phyloP scores from a whole-genome alignment of 2,113 vertebrate genomes.

The Thymallus thymallus region DNA sequence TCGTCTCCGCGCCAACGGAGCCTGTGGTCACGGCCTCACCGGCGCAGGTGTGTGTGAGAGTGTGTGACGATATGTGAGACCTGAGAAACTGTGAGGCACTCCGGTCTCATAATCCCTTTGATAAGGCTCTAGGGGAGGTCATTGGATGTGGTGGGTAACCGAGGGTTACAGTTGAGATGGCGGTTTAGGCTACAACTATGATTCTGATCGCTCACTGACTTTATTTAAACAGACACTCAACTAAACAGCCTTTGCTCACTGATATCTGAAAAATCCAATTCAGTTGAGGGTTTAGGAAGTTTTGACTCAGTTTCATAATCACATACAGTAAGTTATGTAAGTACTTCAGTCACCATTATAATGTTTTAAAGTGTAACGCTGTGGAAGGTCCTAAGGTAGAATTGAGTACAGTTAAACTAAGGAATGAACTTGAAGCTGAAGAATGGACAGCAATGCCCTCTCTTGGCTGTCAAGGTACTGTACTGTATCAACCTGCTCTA shows the following conservation, averaged over 20 bases:
- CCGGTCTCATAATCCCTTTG: conserved; percentile 74
- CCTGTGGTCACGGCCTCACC: conserved; percentile 53
- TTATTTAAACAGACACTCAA: conserved; percentile 42
- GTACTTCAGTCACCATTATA: no score
- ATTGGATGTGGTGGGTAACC: conserved; percentile 53
- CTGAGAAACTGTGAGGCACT: conserved; percentile 68
- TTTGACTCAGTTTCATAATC: neutral
- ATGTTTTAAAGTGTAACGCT: neutral
- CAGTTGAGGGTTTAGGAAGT: no score
- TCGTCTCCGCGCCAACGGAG: conserved; percentile 66
- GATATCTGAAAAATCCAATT: no score
- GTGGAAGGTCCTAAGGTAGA: neutral
- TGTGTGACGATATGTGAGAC: conserved; percentile 49
- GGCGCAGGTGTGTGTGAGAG: conserved; percentile 59
- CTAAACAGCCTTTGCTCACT: neutral
- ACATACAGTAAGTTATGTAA: neutral
- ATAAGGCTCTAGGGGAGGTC: conserved; percentile 55
- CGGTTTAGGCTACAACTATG: conserved; percentile 51
- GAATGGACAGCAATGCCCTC: conserved; percentile 69
- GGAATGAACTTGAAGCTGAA: neutral
- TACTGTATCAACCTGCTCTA: neutral
- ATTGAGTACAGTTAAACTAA: conserved; percentile 15
- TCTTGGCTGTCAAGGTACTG: conserved; percentile 54
- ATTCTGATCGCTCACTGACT: conserved; percentile 28
- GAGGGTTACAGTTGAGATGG: conserved; percentile 64